Evolutionary conservation across 2,797 vertebrate genomes (phyloP).

Genomic region (Prionace glauca): DNA sequence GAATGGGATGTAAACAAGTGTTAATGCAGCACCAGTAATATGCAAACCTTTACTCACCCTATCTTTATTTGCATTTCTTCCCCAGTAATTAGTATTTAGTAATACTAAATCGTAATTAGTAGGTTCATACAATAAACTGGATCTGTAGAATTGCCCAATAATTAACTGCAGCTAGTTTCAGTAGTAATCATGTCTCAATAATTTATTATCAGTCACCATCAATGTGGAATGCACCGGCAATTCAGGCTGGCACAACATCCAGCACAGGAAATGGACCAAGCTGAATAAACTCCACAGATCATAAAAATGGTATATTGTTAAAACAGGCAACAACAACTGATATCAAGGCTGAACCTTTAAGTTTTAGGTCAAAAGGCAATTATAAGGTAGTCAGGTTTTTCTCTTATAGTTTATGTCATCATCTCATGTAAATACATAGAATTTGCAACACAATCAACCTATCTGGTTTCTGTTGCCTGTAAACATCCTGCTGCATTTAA

Average conservation of each 20-base stretch:
- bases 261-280: neutral
- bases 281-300: neutral
- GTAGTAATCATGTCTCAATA: neutral
- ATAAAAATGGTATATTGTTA: neutral
- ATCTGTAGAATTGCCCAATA: constrained; percentile 8
- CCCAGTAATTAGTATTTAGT: neutral
- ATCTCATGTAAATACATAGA: neutral
- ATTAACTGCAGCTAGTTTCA: neutral
- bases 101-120: neutral
- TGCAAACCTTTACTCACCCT: neutral
- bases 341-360: neutral
- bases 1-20: neutral
- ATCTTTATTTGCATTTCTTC: neutral
- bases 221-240: neutral
- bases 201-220: neutral
- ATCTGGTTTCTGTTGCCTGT: neutral
- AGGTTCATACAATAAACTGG: neutral
- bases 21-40: neutral
- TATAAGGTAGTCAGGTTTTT: constrained; percentile 12
- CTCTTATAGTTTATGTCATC: neutral
- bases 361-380: neutral
- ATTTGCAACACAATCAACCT: neutral
- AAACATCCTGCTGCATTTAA: neutral
- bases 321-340: neutral
- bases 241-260: neutral